A percentile compares a stretch with the other conserved stretches of the same genome.
phyloP scores from a whole-genome alignment of 2,113 vertebrate genomes.

The Tragelaphus scriptus region DNA sequence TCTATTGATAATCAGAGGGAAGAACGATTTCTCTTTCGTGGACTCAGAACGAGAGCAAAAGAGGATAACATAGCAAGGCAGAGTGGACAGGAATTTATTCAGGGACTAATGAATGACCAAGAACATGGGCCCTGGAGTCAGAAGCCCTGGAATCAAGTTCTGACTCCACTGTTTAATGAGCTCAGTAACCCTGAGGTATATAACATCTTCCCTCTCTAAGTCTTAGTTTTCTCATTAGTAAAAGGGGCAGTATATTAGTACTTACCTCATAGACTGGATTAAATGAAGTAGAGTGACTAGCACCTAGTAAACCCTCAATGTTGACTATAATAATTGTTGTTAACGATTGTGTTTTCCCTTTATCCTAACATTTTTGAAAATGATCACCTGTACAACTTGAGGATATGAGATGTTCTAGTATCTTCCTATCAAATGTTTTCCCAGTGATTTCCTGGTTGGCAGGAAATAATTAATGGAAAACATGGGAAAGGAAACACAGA shows the following conservation, averaged over 20 bases:
- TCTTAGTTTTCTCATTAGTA: neutral
- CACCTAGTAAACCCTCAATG: neutral
- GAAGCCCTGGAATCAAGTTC: neutral
- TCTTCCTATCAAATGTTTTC: neutral
- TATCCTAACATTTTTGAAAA: conserved; percentile 14
- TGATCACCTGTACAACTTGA: neutral
- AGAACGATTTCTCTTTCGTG: neutral
- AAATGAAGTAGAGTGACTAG: neutral
- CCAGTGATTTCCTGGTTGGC: neutral
- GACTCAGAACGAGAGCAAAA: neutral
- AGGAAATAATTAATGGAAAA: neutral
- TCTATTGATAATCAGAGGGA: neutral
- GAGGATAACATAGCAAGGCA: neutral
- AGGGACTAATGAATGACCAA: neutral
- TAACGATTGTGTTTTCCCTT: conserved; percentile 23
- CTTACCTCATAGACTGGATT: neutral
- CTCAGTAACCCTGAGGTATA: neutral
- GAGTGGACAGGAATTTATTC: neutral
- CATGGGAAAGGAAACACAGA: neutral
- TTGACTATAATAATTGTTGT: neutral
- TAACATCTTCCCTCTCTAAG: neutral
- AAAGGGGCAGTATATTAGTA: neutral
- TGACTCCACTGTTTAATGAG: neutral
- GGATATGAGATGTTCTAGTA: neutral
- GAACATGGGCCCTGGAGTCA: neutral